Base-by-base conservation (phyloP, 2,113 vertebrate genomes). In the Perca schrenkii region DNA sequence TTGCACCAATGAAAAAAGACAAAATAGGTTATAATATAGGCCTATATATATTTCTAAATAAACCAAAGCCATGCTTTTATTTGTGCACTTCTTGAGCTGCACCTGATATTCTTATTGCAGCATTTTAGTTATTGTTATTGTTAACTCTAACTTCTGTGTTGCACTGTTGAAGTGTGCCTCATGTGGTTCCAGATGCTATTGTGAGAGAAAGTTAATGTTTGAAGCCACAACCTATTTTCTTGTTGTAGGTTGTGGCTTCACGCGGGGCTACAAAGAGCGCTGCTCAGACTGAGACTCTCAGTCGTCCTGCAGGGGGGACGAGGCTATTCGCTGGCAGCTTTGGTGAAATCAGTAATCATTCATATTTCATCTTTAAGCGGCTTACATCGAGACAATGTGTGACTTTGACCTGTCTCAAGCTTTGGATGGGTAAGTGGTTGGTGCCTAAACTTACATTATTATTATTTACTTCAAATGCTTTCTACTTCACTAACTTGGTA, bases 391-490 rank as follows among this genome's bases (percentile, higher is more conserved):
- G 10, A 79, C 16, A 0, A 86, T 90, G 89, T 5, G 2, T 1
- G 61, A 83, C 58, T 87, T 84, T 12, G 63, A 86, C 17, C 56
- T 83, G 40, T 54, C 40, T 58, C 15, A 85, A 19, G 85, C 74
- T 43, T 40, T 86, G 25, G 58, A 82, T 0, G 1, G 54, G 87
- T 91, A 53, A 87, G 89, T 84, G 13, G 4, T 71, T 67, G 21
- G 12, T 3, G 12, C 7, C 16, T 40, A 6, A 7, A n/a, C 1
- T 8, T 16, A n/a, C 1, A 47, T 19, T 19, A 13, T 19, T 19
- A 19, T n/a, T 16, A 19, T n/a, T 16, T 28, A 15, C 15, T 54
- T n/a, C 11, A 36, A 54, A 56, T 52, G 19, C 6, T 40, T 25
- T 25, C 25, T 25, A 25, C 25, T 25, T 25, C n/a, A n/a, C n/a